Evolutionary conservation across 2,797 vertebrate genomes (phyloP), one percentile per base, ranked within the genome.

Genomic region (Malacoctenus gilli): DNA sequence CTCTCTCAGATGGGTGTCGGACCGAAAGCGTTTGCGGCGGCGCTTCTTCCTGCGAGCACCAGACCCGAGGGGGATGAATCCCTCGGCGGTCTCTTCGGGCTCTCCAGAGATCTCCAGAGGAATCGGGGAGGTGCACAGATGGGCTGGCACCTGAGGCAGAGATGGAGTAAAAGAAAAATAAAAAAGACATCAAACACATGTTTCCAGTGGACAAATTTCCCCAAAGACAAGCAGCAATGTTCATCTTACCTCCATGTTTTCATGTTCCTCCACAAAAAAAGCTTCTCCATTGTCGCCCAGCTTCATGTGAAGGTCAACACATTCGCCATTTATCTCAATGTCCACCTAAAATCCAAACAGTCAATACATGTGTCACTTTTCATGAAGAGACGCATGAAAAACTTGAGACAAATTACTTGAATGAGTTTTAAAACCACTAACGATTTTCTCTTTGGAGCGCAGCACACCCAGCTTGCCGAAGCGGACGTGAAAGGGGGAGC

Each of bases 391-490:
- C 20, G n/a, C n/a, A n/a, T n/a, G n/a, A n/a, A n/a, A n/a, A n/a
- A n/a, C n/a, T n/a, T n/a, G n/a, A n/a, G n/a, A n/a, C n/a, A n/a
- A n/a, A n/a, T n/a, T n/a, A n/a, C n/a, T n/a, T n/a, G n/a, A n/a
- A n/a, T n/a, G n/a, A n/a, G n/a, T n/a, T n/a, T n/a, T n/a, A 13
- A 8, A 8, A 3, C 21, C 32, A 71, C 95, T 92, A 14, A 99
- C 97, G 89, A 97, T 92, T 88, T 98, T 98, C 90, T 99, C 96
- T 55, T 86, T 94, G 7, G 96, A 98, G 47, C 82, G 90, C 80
- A 99, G 93, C 67, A 98, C 95, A 0, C 95, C 95, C 41, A 99
- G 92, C 81, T 98, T 99, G 61, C 97, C 96, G 0, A 99, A 98
- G 47, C 95, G 95, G 46, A 99, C 94, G 0, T 99, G 97, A 36